Conservation (phyloP, 1,140 invertebrate species). For the Hycleus cichorii region DNA sequence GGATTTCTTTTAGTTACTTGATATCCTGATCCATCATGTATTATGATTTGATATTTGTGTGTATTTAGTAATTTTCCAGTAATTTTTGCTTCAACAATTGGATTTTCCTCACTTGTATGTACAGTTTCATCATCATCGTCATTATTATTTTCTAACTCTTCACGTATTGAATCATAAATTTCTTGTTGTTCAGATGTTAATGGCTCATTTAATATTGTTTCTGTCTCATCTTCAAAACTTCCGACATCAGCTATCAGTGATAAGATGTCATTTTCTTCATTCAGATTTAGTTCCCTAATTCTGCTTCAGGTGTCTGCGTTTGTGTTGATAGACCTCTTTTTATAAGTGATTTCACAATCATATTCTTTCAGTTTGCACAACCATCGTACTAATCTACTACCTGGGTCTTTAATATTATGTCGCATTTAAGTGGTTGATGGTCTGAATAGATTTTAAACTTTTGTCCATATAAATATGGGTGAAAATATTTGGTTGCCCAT, state of each 20-base stretch:
- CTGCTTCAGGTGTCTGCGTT: background rate
- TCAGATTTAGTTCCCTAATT: constrained; percentile 7
- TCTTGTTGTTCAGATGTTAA: background rate
- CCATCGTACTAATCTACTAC: constrained; percentile 34
- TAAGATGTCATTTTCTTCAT: background rate
- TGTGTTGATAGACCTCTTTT: background rate
- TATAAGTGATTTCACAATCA: constrained; percentile 14
- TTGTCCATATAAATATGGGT: constrained; percentile 36
- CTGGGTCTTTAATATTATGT: constrained; percentile 30
- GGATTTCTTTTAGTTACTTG: no score
- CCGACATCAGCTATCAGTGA: background rate
- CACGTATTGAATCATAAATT: no score
- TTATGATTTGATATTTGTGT: no score
- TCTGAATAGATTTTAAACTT: constrained; percentile 41
- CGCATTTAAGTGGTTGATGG: constrained; percentile 40
- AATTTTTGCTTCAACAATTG: no score
- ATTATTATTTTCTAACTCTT: no score
- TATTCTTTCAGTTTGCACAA: constrained; percentile 34
- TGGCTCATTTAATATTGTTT: no score
- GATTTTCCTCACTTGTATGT: no score
- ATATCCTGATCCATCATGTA: no score
- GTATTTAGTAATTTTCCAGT: no score
- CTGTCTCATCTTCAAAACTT: no score
- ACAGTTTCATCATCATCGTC: no score
- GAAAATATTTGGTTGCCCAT: constrained; percentile 16